Evolutionary conservation across 2,888 invertebrate species (phyloP).

Genomic region (Ectemnius lituratus): DNA sequence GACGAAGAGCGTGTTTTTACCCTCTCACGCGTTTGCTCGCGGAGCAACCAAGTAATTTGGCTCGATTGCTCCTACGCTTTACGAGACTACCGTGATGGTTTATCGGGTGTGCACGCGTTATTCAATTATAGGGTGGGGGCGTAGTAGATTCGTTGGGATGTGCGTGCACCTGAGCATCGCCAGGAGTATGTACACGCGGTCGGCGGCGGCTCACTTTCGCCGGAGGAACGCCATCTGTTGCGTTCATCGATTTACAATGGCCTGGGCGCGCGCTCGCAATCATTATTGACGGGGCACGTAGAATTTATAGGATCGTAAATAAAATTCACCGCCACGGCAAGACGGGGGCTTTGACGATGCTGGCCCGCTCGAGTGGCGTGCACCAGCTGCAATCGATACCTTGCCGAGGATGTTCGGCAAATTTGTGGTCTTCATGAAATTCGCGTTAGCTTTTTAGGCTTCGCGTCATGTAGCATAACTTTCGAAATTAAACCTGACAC

Average conservation of each 20-base stretch:
- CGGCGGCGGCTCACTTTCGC: constrained; percentile 26
- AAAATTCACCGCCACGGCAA: constrained; percentile 49
- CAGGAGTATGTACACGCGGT: constrained; percentile 4
- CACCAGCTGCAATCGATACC: constrained; percentile 38
- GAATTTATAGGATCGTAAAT: constrained; percentile 53
- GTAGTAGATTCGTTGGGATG: constrained; percentile 10
- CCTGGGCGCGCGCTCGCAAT: constrained; percentile 26
- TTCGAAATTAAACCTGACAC: too few relatives aligned
- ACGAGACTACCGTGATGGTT: constrained; percentile 38
- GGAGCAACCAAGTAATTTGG: constrained; percentile 32
- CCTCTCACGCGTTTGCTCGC: background rate
- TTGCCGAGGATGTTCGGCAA: constrained; percentile 34
- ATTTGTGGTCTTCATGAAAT: constrained; percentile 30
- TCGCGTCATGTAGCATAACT: too few relatives aligned
- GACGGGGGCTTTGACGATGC: constrained; percentile 23
- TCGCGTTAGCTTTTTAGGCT: too few relatives aligned
- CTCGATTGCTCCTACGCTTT: constrained; percentile 32
- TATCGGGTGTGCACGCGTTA: constrained; percentile 38
- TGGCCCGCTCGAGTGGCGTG: constrained; percentile 6
- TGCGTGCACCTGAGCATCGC: background rate
- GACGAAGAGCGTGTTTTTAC: constrained; percentile 18
- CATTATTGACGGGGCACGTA: constrained; percentile 44
- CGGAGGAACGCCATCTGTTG: constrained; percentile 54
- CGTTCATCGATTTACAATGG: constrained; percentile 47
- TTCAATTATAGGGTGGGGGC: constrained; percentile 40